Evolutionary conservation across 1,140 invertebrate species (phyloP), one percentile per base, ranked within the genome.

Genomic region (Zaprionus gabonicus): DNA sequence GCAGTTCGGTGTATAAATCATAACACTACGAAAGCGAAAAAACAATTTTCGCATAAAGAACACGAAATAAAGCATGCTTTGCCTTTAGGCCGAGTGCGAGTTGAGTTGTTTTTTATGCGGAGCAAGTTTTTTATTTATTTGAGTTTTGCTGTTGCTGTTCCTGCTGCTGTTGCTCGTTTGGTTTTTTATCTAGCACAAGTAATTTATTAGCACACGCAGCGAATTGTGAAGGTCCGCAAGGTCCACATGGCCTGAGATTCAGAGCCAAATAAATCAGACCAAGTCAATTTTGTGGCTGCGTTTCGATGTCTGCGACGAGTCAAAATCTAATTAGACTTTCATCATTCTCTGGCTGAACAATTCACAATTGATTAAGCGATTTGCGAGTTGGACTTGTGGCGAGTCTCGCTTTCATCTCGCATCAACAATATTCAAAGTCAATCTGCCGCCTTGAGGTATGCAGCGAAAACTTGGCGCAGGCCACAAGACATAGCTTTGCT

Each of bases 151-250:
- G 13, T 44, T 44, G 41, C 1, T 44, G 31, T 27, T 23, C 23
- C 28, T 67, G 20, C 9, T 34, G 9, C 31, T 34, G 36, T 67
- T 58, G 12, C 25, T 66, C 51, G 15, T 51, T 23, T 65, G 17
- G 25, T 41, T 31, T 53, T 71, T 56, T 53, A 64, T 56, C 53
- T 70, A 67, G 60, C 75, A 55, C 70, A 81, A 81, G 76, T 90
- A 88, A 88, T 88, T 88, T 88, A 88, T 88, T 88, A 71, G 84
- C 62, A 51, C 55, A 68, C 53, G 63, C 53, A 71, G 76, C 59
- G 63, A 71, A 64, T 20, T 56, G 31, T 34, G 31, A 34, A 34
- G 31, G 9, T 34, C 31, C 9, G 9, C 31, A 10, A 10, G 31
- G 12, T 60, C 75, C 83, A 88, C 77, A 83, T 88, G 76, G 83